Evolutionary conservation across 2,888 invertebrate species (phyloP).

Genomic region (Rotaria socialis): DNA sequence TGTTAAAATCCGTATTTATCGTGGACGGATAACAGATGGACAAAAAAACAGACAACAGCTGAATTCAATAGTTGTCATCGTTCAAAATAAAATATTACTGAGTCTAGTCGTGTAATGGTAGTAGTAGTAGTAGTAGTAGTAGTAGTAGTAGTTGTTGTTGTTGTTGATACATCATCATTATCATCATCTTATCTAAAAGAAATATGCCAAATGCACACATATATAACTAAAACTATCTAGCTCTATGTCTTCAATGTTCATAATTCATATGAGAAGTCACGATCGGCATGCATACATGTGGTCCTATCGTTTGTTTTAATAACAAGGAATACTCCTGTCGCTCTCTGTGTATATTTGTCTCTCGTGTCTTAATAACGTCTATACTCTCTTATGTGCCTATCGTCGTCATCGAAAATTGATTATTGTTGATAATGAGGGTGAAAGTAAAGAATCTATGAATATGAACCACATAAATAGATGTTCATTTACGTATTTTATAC

Average conservation of each 20-base stretch:
- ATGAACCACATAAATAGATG: background rate
- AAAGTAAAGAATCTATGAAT: background rate
- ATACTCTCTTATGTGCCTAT: background rate
- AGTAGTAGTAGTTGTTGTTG: background rate
- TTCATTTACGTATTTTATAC: background rate
- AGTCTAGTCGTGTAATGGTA: background rate
- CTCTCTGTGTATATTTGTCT: background rate
- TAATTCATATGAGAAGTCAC: background rate
- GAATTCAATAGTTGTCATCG: background rate
- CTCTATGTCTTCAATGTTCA: background rate
- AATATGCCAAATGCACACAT: background rate
- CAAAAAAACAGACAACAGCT: constrained; percentile 1
- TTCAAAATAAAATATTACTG: background rate
- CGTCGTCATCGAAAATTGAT: background rate
- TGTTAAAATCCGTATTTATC: background rate
- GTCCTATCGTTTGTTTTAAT: background rate
- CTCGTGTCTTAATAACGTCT: background rate
- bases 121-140: background rate
- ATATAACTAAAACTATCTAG: background rate
- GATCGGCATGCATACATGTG: background rate
- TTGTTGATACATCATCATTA: background rate
- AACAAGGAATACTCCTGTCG: background rate
- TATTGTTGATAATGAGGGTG: background rate
- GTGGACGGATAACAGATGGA: constrained; percentile 26
- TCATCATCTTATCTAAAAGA: constrained; percentile 16